Conservation (phyloP, 2,797 vertebrate species). For the Lycodopsis pacificus region DNA sequence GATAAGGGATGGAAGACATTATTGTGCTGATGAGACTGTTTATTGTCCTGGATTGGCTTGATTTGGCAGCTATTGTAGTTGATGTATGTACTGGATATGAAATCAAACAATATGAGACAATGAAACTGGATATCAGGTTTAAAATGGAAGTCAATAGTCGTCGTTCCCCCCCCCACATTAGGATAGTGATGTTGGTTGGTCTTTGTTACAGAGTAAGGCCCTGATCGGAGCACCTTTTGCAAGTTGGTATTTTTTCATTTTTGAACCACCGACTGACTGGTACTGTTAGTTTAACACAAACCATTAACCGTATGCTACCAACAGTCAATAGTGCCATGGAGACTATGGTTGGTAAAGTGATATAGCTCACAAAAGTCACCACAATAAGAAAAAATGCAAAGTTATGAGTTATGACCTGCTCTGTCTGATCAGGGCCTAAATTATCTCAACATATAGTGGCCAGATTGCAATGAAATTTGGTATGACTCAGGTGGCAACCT, state of each 20-base stretch:
- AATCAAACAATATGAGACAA: conserved; percentile 5
- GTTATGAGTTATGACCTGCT: no score
- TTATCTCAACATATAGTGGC: no score
- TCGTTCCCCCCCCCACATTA: no score
- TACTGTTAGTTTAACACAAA: no score
- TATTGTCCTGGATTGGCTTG: neutral
- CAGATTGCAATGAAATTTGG: no score
- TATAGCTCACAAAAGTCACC: neutral
- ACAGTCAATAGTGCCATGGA: no score
- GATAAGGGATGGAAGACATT: conserved; percentile 17
- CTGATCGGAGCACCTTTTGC: no score
- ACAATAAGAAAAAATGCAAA: neutral
- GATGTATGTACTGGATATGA: neutral
- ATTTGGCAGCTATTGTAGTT: conserved; percentile 4
- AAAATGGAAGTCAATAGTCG: neutral
- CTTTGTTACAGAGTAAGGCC: neutral
- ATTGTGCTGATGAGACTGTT: conserved; percentile 13
- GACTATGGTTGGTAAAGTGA: neutral
- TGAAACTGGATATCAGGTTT: neutral
- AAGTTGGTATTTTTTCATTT: neutral
- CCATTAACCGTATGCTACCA: no score
- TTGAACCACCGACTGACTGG: neutral
- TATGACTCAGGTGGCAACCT: no score
- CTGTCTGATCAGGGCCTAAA: no score
- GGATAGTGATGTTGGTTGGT: neutral